phyloP scores from a whole-genome alignment of 2,888 invertebrate genomes.

The Nephrotoma appendiculata region DNA sequence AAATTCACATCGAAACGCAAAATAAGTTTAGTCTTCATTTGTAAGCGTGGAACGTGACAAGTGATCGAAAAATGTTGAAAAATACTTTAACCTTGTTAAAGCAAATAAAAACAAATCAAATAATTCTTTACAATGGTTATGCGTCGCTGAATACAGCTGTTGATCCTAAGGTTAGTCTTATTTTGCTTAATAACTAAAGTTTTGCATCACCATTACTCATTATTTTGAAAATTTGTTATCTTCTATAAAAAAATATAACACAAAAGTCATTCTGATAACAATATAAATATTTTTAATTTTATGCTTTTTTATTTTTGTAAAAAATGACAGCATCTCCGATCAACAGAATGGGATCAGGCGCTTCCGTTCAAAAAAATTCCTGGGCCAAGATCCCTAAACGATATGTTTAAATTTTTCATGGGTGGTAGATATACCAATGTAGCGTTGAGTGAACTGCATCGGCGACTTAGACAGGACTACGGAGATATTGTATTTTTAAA shows the following conservation, averaged over 20 bases:
- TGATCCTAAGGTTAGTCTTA: neutral
- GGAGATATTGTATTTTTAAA: neutral
- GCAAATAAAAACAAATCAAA: neutral
- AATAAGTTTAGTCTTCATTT: neutral
- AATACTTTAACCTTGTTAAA: neutral
- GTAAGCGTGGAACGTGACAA: neutral
- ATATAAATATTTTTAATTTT: neutral
- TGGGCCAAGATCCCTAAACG: slow-evolving; percentile 1
- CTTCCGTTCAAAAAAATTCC: slow-evolving; percentile 21
- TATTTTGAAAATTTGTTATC: neutral
- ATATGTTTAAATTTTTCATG: slow-evolving; percentile 17
- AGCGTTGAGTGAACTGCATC: neutral
- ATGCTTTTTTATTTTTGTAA: too few species aligned
- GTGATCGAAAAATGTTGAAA: neutral
- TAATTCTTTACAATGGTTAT: neutral
- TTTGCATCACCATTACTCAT: neutral
- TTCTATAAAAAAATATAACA: neutral
- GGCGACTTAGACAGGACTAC: neutral
- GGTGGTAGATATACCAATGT: slow-evolving; percentile 12
- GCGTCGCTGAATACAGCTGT: neutral
- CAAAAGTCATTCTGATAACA: neutral
- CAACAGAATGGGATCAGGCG: slow-evolving; percentile 18
- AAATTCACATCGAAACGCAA: neutral
- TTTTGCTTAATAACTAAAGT: neutral
- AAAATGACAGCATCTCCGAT: neutral